These are phyloP conservation scores for Epinotia ramella DNA, from an alignment of 2,888 invertebrate genomes.

Conservation along the genomic window DNA sequence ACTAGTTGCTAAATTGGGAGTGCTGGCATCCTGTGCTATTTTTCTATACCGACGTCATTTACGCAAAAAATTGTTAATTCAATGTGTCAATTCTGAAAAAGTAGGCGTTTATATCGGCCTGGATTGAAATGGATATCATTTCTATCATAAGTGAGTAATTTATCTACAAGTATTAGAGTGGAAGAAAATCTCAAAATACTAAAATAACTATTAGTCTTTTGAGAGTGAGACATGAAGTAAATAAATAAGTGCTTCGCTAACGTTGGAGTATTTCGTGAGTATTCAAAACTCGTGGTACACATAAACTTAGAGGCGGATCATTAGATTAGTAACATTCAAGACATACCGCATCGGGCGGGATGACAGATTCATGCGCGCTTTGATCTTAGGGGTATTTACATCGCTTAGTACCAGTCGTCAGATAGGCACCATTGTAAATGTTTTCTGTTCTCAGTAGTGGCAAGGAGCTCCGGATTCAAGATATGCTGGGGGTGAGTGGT, in stretches of 20 bases:
- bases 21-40: not conserved
- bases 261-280: not conserved
- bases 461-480: not conserved
- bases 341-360: slow-evolving; percentile 16
- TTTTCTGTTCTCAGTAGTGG: not conserved
- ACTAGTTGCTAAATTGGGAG: not conserved
- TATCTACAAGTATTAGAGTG: not conserved
- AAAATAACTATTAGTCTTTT: not conserved
- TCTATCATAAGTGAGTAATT: not conserved
- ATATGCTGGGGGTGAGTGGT: not conserved
- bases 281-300: not conserved
- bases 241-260: not conserved
- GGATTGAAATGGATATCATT: not conserved
- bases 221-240: not conserved
- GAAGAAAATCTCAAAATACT: not conserved
- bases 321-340: slow-evolving; percentile 26
- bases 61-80: too few relatives aligned
- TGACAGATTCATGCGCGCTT: slow-evolving; percentile 41
- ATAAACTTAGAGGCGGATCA: slow-evolving; percentile 20
- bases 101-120: not conserved
- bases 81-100: not conserved
- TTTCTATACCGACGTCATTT: not conserved
- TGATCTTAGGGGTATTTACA: slow-evolving; percentile 20
- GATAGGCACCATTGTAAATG: not conserved
- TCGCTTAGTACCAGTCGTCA: not conserved